Conservation (phyloP, 2,113 vertebrate species). For the Electrona antarctica region DNA sequence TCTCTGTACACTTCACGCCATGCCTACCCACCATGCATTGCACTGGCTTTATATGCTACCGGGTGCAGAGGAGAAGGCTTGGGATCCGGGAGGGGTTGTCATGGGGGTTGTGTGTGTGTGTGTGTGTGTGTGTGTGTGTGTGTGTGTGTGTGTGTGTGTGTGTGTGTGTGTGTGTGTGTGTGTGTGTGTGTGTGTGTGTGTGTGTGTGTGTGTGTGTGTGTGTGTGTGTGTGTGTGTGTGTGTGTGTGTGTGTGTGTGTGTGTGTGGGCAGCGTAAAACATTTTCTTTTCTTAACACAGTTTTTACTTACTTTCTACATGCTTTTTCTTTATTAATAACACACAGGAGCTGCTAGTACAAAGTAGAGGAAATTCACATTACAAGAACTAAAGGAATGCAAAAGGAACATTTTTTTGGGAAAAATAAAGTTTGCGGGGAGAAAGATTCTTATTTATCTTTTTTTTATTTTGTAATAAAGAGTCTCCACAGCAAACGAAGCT, state of each 20-base stretch:
- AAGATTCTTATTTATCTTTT: conserved; percentile 38
- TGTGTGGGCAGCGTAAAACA: conserved; percentile 42
- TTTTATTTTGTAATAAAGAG: conserved; percentile 73
- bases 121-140: not conserved
- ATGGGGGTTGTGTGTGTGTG: conserved; percentile 31
- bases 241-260: not conserved
- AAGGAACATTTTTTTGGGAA: conserved; percentile 52
- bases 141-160: conserved; percentile 16
- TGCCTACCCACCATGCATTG: conserved; percentile 72
- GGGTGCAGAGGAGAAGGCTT: conserved; percentile 54
- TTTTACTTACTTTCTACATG: conserved; percentile 29
- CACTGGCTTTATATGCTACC: conserved; percentile 68
- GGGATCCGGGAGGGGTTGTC: conserved; percentile 33
- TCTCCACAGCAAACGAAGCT: conserved; percentile 83
- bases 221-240: not conserved
- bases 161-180: not conserved
- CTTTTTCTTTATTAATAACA: conserved; percentile 45
- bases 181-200: conserved; percentile 14
- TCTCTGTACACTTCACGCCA: conserved; percentile 64
- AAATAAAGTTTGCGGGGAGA: conserved; percentile 59
- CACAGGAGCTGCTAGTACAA: conserved; percentile 28
- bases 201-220: conserved; percentile 16
- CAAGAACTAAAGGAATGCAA: conserved; percentile 25
- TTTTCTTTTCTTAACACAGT: conserved; percentile 43
- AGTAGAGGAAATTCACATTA: conserved; percentile 33